Evolutionary conservation across 2,888 invertebrate genomes (phyloP), one percentile per base, ranked within the genome.

Genomic region (Alcis repandata): DNA sequence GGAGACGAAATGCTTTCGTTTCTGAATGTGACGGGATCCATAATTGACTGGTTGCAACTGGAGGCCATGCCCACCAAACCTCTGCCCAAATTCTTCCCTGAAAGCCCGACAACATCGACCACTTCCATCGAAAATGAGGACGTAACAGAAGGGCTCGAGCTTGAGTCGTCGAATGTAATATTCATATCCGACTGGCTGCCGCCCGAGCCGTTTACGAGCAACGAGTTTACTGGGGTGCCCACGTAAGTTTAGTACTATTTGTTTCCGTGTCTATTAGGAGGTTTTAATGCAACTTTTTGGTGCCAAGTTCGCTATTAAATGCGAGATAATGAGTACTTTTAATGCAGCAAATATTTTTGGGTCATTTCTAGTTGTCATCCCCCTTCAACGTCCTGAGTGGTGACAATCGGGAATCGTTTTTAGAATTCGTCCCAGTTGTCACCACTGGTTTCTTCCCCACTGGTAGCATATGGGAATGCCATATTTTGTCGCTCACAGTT

Each of bases 151-250:
- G 40, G 54, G 6, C 54, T 57, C 9, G 22, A 19, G 10, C 19
- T 59, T 0, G 77, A 77, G 19, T n/a, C 71, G 33, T 69, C 79
- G 0, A 80, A 84, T 60, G 84, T 87, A 0, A 71, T 91, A 13
- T 88, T 87, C 60, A 85, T 92, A 71, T 84, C 88, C 0, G 91
- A 94, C 56, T 97, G 97, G 97, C 75, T 94, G 52, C 94, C 95
- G 2, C 82, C 95, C 0, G 91, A 92, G 56, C 88, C 93, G 0
- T 87, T 96, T 38, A 77, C 74, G 0, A 84, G 88, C 54, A 83
- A 83, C 0, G 85, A 94, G 51, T 96, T 97, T 74, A 84, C 91
- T 0, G 97, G 92, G 0, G 79, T 92, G 62, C 94, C 95, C 0
- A 96, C 96, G 54, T 95, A 95, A 83, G 94, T 96, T n/a, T 20